Percentiles rank a stretch among this genome's conserved stretches.
phyloP scores from a whole-genome alignment of 2,113 vertebrate genomes.

The Tachycineta bicolor region DNA sequence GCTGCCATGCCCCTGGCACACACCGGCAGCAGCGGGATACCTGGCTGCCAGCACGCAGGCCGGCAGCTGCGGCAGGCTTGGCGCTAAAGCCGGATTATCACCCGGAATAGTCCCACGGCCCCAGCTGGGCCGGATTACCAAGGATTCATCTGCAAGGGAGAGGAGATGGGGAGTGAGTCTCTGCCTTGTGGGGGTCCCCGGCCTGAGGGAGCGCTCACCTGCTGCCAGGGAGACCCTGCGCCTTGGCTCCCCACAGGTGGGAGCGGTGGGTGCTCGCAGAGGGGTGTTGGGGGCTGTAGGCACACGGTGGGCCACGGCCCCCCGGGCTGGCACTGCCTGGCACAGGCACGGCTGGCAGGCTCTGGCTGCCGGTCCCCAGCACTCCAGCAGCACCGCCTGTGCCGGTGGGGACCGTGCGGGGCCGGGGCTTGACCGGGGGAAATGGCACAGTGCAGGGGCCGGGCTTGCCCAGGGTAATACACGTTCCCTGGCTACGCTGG shows the following conservation, averaged over 20 bases:
- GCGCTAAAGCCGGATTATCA: constrained; percentile 59
- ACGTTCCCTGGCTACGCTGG: fast-evolving
- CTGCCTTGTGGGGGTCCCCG: neutral
- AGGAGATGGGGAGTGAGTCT: neutral
- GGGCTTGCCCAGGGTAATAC: neutral
- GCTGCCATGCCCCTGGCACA: neutral
- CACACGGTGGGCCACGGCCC: fast-evolving
- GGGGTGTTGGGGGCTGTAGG: fast-evolving
- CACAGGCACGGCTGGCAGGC: neutral
- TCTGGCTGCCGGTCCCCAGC: fast-evolving
- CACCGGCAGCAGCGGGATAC: neutral
- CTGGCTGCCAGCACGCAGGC: constrained; percentile 11
- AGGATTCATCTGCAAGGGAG: constrained; percentile 1
- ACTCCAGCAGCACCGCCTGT: fast-evolving
- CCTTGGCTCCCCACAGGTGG: fast-evolving
- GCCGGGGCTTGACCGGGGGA: fast-evolving
- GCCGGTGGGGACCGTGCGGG: fast-evolving
- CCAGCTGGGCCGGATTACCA: constrained; percentile 11
- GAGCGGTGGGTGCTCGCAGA: neutral
- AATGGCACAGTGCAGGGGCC: fast-evolving
- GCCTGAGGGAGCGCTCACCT: neutral
- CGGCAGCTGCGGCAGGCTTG: constrained; percentile 9
- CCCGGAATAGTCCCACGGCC: neutral
- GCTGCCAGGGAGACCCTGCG: fast-evolving
- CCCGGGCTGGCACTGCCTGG: fast-evolving